Evolutionary conservation across 2,797 vertebrate genomes (phyloP).

Genomic region (Hippoglossus hippoglossus): DNA sequence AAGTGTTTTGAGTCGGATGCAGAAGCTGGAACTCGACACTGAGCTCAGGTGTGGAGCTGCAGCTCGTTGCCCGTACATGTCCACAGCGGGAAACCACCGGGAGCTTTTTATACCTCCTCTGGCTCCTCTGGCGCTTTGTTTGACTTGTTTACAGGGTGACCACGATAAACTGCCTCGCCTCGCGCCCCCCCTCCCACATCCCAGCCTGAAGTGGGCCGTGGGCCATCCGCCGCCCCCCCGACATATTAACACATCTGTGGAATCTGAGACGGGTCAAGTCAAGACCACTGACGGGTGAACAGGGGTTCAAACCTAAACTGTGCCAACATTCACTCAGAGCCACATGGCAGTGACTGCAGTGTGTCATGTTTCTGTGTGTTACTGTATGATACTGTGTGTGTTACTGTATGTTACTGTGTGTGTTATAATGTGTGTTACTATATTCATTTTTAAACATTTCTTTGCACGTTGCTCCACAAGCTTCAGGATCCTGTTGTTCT

Average conservation of each 20-base stretch:
- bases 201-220: not conserved
- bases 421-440: too few relatives aligned
- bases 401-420: slow-evolving; percentile 47
- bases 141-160: slow-evolving; percentile 53
- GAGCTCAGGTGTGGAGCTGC: slow-evolving; percentile 11
- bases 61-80: slow-evolving; percentile 51
- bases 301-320: slow-evolving; percentile 2
- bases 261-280: slow-evolving; percentile 52
- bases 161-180: slow-evolving; percentile 46
- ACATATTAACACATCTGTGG: slow-evolving; percentile 71
- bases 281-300: slow-evolving; percentile 4
- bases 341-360: slow-evolving; percentile 31
- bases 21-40: too few relatives aligned
- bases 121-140: slow-evolving; percentile 42
- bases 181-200: too few relatives aligned
- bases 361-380: slow-evolving; percentile 39
- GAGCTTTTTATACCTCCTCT: slow-evolving; percentile 62
- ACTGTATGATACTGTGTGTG: slow-evolving; percentile 6
- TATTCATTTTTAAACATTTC: too few relatives aligned
- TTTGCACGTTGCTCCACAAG: too few relatives aligned
- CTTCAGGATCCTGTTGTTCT: too few relatives aligned
- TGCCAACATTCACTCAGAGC: slow-evolving; percentile 23
- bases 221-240: not conserved
- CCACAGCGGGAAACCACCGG: slow-evolving; percentile 20
- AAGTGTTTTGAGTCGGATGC: too few relatives aligned